Evolutionary conservation across 2,797 vertebrate species (phyloP).

Genomic region (Enteromius radiatus): DNA sequence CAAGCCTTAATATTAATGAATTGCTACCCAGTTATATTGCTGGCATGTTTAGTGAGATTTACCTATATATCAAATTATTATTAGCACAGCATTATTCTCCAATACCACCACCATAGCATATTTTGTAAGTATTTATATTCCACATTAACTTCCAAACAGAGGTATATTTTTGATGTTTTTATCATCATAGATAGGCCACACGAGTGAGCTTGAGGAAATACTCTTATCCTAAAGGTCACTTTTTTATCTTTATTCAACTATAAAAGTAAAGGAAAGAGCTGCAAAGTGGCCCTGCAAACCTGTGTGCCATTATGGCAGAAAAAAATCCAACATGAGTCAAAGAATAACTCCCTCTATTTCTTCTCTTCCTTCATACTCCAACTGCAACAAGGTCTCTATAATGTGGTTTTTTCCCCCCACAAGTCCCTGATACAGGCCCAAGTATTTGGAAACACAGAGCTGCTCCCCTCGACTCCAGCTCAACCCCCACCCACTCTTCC

Average conservation of each 20-base stretch:
- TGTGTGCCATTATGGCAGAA: slow-evolving; percentile 47
- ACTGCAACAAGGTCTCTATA: slow-evolving; percentile 59
- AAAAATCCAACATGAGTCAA: slow-evolving; percentile 55
- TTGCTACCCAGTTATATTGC: not conserved
- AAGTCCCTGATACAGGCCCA: slow-evolving; percentile 60
- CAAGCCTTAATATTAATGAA: not conserved
- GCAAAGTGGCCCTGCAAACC: slow-evolving; percentile 40
- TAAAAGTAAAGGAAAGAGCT: not conserved
- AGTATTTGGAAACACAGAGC: slow-evolving; percentile 58
- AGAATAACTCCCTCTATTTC: slow-evolving; percentile 47
- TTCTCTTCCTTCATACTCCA: slow-evolving; percentile 54
- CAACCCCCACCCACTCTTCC: slow-evolving; percentile 51
- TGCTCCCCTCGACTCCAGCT: slow-evolving; percentile 52
- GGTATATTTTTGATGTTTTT: not conserved
- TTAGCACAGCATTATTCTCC: not conserved
- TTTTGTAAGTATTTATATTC: not conserved
- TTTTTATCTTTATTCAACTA: slow-evolving; percentile 5
- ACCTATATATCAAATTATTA: not conserved
- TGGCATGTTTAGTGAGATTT: not conserved
- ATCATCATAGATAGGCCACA: not conserved
- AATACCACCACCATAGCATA: not conserved
- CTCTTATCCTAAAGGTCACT: not conserved
- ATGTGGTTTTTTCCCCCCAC: slow-evolving; percentile 60
- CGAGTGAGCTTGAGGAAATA: not conserved
- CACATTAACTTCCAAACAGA: not conserved